phyloP scores from a whole-genome alignment of 1,140 invertebrate genomes.

The Drosophila rhopaloa region DNA sequence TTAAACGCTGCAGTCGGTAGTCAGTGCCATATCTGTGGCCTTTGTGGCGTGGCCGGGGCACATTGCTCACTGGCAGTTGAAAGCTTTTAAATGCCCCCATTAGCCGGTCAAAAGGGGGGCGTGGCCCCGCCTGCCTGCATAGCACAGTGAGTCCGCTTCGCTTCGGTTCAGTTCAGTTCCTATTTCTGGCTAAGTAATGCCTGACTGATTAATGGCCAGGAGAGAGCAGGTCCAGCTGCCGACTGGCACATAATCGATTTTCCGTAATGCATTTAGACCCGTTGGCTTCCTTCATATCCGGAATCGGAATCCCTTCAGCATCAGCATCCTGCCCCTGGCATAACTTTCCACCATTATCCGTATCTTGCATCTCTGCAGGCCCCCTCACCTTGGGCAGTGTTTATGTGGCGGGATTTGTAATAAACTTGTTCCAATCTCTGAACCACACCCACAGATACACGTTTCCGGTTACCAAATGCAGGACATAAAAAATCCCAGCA shows the following conservation, averaged over 20 bases:
- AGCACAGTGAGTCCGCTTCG: neutral
- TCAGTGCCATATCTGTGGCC: constrained; percentile 29
- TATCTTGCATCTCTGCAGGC: neutral
- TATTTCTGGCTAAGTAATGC: constrained; percentile 51
- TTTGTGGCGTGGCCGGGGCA: constrained; percentile 40
- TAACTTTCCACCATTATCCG: constrained; percentile 28
- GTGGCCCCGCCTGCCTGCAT: constrained; percentile 27
- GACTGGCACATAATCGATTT: constrained; percentile 37
- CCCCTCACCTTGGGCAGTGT: constrained; percentile 13
- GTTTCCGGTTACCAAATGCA: constrained; percentile 45
- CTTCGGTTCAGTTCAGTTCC: constrained; percentile 18
- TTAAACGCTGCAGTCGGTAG: constrained; percentile 10
- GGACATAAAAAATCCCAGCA: constrained; percentile 57
- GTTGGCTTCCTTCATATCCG: constrained; percentile 28
- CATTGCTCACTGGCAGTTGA: constrained; percentile 47
- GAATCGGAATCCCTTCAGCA: constrained; percentile 8
- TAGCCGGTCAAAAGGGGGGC: constrained; percentile 15
- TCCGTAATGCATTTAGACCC: constrained; percentile 37
- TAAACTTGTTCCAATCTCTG: constrained; percentile 72
- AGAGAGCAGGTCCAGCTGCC: constrained; percentile 8
- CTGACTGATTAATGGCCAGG: constrained; percentile 46
- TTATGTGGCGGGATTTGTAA: constrained; percentile 49
- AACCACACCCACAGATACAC: constrained; percentile 19
- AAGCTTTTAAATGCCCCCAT: constrained; percentile 59
- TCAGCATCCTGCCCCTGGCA: constrained; percentile 7